A percentile compares a stretch with the other conserved stretches of the same genome.
Conservation (phyloP, 2,113 vertebrate species). For the Cettia cetti region DNA sequence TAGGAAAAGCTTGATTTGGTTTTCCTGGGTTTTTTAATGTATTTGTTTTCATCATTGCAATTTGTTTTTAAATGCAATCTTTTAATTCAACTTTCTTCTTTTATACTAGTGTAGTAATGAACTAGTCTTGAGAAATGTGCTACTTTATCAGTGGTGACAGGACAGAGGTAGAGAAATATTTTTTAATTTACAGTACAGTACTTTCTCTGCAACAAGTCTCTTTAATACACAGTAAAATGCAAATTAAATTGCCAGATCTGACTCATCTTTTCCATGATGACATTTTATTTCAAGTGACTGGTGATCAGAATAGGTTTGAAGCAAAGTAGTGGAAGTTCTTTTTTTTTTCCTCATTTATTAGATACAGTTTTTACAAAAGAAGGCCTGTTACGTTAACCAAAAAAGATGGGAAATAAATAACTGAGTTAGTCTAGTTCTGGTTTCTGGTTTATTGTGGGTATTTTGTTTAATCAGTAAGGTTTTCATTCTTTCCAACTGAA, state of each 20-base stretch:
- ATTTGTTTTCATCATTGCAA: background rate
- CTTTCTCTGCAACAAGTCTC: background rate
- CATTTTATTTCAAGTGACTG: background rate
- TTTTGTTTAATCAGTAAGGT: background rate
- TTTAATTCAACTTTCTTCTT: background rate
- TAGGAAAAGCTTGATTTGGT: background rate
- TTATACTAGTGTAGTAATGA: background rate
- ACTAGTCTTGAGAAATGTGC: background rate
- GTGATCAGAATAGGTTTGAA: background rate
- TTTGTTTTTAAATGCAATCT: background rate
- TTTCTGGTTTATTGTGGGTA: background rate
- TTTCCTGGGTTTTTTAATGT: background rate
- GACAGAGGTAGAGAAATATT: background rate
- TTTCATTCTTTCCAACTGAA: background rate
- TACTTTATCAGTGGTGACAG: background rate
- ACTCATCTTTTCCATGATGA: background rate
- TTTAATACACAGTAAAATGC: background rate
- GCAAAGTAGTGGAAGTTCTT: background rate
- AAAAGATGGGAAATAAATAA: background rate
- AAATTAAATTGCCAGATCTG: background rate
- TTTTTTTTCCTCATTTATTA: background rate
- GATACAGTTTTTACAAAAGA: background rate
- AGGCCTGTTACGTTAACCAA: background rate
- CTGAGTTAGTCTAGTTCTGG: background rate
- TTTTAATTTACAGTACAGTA: background rate